A percentile compares a stretch with the other conserved stretches of the same genome.
phyloP scores from a whole-genome alignment of 2,888 invertebrate species.

The Cordylochernes scorpioides region DNA sequence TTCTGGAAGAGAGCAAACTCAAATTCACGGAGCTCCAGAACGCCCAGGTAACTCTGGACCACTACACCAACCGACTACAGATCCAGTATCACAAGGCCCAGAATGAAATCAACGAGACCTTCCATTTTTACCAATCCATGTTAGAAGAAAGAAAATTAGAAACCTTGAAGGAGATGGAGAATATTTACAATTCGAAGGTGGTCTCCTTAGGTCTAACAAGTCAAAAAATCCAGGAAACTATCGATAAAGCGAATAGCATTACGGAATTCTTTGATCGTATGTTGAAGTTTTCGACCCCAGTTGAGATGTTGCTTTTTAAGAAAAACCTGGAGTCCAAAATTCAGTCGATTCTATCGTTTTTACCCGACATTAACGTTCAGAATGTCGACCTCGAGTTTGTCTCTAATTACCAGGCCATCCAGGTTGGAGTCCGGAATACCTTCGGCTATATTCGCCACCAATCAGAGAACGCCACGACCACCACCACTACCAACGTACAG shows the following conservation, averaged over 20 bases:
- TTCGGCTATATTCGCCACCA: conserved; percentile 76
- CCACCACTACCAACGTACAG: too few relatives aligned
- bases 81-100: conserved; percentile 27
- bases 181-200: conserved; percentile 68
- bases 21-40: conserved; percentile 51
- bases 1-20: conserved; percentile 49
- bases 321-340: conserved; percentile 73
- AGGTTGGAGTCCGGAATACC: conserved; percentile 65
- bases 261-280: conserved; percentile 81
- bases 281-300: conserved; percentile 58
- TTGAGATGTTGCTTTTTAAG: conserved; percentile 73
- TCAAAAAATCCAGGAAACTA: conserved; percentile 71
- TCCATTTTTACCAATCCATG: conserved; percentile 79
- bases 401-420: conserved; percentile 87
- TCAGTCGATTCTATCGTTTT: conserved; percentile 48
- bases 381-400: conserved; percentile 81
- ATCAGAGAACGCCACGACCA: conserved; percentile 13
- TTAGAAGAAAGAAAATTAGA: conserved; percentile 85
- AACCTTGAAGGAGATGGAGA: conserved; percentile 75
- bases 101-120: conserved; percentile 59
- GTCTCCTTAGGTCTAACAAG: conserved; percentile 56
- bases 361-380: conserved; percentile 51
- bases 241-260: conserved; percentile 63
- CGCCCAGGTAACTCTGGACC: conserved; percentile 61
- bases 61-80: conserved; percentile 34